Conservation (phyloP, 2,797 vertebrate genomes). For the Naso thynnoides region DNA sequence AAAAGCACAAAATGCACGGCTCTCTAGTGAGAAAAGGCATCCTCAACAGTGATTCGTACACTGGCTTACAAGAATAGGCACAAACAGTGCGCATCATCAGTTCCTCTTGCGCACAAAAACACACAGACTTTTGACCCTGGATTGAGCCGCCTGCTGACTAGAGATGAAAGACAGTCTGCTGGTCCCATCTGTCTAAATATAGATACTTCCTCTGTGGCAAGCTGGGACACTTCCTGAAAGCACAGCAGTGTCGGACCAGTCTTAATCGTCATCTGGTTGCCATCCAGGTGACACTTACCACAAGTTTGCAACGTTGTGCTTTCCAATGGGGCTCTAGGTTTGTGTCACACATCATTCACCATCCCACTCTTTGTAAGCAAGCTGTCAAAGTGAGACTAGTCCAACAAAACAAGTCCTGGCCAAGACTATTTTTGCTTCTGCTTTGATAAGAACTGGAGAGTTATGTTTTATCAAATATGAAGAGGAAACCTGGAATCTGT, state of each 20-base stretch:
- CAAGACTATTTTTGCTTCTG: neutral
- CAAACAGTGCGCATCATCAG: slow-evolving; percentile 20
- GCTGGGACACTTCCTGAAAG: slow-evolving; percentile 70
- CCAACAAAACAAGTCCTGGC: slow-evolving; percentile 10
- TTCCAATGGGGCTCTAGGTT: slow-evolving; percentile 25
- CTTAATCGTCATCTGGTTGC: slow-evolving; percentile 37
- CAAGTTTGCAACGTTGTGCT: slow-evolving; percentile 30
- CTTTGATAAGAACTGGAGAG: neutral
- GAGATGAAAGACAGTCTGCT: slow-evolving; percentile 66
- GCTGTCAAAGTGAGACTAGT: slow-evolving; percentile 5
- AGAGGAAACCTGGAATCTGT: slow-evolving; percentile 39
- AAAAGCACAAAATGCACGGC: slow-evolving; percentile 48
- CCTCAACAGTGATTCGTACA: slow-evolving; percentile 10
- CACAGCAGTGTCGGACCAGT: slow-evolving; percentile 14
- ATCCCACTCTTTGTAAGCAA: slow-evolving; percentile 14
- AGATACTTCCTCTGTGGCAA: slow-evolving; percentile 68
- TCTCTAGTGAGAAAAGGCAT: slow-evolving; percentile 45
- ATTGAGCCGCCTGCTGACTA: slow-evolving; percentile 41
- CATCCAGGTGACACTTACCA: slow-evolving; percentile 42
- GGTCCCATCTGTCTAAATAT: slow-evolving; percentile 67
- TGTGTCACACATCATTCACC: slow-evolving; percentile 19
- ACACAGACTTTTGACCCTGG: slow-evolving; percentile 56
- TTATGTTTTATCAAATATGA: slow-evolving; percentile 12
- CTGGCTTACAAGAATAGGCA: slow-evolving; percentile 6
- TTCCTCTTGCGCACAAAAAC: slow-evolving; percentile 41